phyloP scores from a whole-genome alignment of 2,113 vertebrate species.

The Petaurus breviceps region DNA sequence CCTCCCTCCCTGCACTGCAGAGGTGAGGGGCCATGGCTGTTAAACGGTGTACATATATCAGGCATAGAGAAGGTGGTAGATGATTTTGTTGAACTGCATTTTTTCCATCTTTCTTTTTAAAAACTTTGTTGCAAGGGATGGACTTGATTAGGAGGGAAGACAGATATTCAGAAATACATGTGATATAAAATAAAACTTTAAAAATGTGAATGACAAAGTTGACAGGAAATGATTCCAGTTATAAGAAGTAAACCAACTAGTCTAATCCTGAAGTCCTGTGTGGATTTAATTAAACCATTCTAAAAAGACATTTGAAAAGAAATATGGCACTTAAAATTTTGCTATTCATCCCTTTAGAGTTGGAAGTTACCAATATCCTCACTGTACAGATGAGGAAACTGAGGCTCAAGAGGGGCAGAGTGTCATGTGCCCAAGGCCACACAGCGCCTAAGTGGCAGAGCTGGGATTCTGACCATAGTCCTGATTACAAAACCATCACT shows the following conservation, averaged over 20 bases:
- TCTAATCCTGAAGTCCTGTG: background rate
- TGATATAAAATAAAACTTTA: background rate
- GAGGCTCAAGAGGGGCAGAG: background rate
- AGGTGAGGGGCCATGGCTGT: background rate
- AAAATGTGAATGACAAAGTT: background rate
- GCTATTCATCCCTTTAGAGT: background rate
- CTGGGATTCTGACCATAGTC: background rate
- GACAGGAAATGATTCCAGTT: background rate
- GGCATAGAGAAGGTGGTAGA: background rate
- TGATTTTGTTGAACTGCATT: background rate
- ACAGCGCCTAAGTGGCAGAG: background rate
- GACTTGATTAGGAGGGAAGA: background rate
- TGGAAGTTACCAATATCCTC: background rate
- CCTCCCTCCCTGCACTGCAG: background rate
- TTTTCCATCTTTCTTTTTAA: background rate
- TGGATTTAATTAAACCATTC: background rate
- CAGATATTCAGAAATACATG: background rate
- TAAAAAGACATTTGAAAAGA: background rate
- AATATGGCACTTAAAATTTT: background rate
- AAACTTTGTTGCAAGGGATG: background rate
- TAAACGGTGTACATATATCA: background rate
- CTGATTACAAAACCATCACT: background rate
- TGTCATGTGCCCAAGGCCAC: background rate
- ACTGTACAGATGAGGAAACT: background rate
- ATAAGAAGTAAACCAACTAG: background rate